Evolutionary conservation across 2,888 invertebrate genomes (phyloP).

Genomic region (Phengaris arion): DNA sequence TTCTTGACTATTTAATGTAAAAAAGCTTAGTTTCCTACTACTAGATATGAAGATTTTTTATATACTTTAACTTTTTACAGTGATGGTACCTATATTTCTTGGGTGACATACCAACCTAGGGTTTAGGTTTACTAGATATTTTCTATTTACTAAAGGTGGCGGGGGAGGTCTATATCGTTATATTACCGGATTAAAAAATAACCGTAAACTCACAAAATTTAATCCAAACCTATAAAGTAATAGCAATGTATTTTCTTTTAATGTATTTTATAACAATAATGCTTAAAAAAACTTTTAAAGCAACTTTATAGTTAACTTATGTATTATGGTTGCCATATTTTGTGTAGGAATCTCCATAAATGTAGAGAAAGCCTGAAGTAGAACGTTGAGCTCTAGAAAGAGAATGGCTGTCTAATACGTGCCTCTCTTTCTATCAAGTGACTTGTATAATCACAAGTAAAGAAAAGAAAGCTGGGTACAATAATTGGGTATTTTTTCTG

Average conservation of each 20-base stretch:
- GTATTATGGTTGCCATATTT: conserved; percentile 68
- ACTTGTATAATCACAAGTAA: conserved; percentile 12
- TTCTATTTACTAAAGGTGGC: conserved; percentile 51
- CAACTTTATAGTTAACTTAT: conserved; percentile 26
- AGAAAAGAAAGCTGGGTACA: neutral
- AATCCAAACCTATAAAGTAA: neutral
- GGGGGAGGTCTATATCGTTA: conserved; percentile 47
- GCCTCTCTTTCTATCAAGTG: neutral
- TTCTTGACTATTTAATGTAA: neutral
- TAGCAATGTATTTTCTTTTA: neutral
- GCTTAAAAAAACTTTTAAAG: neutral
- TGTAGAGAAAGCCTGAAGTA: neutral
- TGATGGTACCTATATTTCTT: conserved; percentile 14
- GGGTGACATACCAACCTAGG: conserved; percentile 28
- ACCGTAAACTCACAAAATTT: conserved; percentile 26
- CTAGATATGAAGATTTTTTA: neutral
- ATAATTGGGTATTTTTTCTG: neutral
- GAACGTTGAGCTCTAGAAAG: neutral
- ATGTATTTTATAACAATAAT: neutral
- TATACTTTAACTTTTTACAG: conserved; percentile 4
- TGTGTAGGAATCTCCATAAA: conserved; percentile 41
- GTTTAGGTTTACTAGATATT: conserved; percentile 27
- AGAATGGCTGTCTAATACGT: neutral
- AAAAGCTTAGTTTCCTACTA: neutral
- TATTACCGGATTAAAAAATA: conserved; percentile 29